Conservation (phyloP, 2,113 vertebrate genomes). For the Sinosuthora webbiana region DNA sequence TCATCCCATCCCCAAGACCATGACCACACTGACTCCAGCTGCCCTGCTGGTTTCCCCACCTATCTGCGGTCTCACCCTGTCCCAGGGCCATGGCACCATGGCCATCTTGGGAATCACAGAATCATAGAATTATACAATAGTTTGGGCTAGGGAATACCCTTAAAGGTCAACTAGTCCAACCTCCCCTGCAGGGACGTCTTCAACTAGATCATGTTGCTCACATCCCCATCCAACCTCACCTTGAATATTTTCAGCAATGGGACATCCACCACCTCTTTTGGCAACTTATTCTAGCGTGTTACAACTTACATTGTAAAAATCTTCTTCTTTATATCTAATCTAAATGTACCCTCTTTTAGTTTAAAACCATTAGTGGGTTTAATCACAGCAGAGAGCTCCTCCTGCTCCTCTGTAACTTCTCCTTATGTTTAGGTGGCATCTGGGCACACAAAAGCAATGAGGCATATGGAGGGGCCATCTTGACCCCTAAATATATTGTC, state of each 20-base stretch:
- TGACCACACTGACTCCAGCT: fast-evolving
- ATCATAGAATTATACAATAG: neutral
- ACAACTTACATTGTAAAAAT: neutral
- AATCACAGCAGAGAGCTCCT: neutral
- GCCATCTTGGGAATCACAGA: neutral
- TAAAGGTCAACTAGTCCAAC: neutral
- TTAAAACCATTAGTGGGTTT: neutral
- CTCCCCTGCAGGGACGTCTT: neutral
- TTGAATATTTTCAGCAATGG: neutral
- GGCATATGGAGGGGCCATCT: fast-evolving
- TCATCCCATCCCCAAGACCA: neutral
- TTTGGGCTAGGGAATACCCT: neutral
- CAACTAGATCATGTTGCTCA: neutral
- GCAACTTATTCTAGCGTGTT: neutral
- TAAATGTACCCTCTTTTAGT: neutral
- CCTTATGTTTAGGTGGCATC: no score
- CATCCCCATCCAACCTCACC: neutral
- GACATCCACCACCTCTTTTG: neutral
- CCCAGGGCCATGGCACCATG: fast-evolving
- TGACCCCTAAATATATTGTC: neutral
- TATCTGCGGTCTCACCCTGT: neutral
- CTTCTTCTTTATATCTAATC: neutral
- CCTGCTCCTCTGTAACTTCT: neutral
- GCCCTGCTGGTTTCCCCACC: neutral
- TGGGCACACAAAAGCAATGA: neutral